These are phyloP conservation scores for Oligia fasciuncula DNA, from an alignment of 2,888 invertebrate species.

Conservation along the genomic window DNA sequence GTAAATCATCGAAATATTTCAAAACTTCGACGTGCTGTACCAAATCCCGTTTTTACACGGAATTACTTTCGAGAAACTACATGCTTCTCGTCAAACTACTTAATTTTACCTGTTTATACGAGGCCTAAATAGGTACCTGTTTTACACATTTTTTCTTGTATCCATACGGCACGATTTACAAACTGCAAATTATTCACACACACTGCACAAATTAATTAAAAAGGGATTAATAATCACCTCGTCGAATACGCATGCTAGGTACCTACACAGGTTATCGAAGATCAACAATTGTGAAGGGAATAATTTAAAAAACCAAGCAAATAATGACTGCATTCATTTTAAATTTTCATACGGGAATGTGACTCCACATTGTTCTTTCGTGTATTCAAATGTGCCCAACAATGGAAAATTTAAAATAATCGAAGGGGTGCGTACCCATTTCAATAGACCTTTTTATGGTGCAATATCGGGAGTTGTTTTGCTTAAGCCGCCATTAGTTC, in stretches of 20 bases:
- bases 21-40: background rate
- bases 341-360: conserved; percentile 62
- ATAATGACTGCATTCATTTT: conserved; percentile 49
- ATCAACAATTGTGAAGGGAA: conserved; percentile 12
- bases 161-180: background rate
- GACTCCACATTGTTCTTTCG: conserved; percentile 71
- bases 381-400: conserved; percentile 73
- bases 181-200: conserved; percentile 8
- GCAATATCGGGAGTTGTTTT: conserved; percentile 82
- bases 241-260: background rate
- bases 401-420: conserved; percentile 83
- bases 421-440: conserved; percentile 80
- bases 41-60: conserved; percentile 11
- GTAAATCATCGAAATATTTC: background rate
- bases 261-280: conserved; percentile 8
- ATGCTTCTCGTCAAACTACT: conserved; percentile 14
- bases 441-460: conserved; percentile 84
- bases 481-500: conserved; percentile 84
- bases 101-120: conserved; percentile 9
- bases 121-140: conserved; percentile 1
- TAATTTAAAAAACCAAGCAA: conserved; percentile 31
- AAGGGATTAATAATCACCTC: background rate
- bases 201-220: conserved; percentile 30
- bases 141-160: conserved; percentile 1
- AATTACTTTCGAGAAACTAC: conserved; percentile 25